These are phyloP conservation scores for Edolisoma coerulescens DNA, from an alignment of 2,113 vertebrate genomes.

Conservation along the genomic window DNA sequence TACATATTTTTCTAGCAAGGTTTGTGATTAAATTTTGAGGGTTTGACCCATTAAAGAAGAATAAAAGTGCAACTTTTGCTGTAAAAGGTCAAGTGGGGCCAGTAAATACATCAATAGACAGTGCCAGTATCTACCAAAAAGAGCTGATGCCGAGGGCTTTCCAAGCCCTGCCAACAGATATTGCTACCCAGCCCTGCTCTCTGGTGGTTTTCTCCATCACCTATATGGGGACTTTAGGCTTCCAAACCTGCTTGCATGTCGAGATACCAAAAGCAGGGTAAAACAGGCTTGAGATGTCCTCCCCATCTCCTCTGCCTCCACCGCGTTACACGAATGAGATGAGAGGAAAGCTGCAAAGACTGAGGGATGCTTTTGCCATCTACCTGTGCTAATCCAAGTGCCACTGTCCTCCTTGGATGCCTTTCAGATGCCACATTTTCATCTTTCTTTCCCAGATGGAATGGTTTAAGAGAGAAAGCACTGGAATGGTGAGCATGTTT, in stretches of 20 bases:
- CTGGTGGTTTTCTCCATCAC: not conserved
- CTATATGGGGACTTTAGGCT: not conserved
- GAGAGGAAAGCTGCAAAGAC: not conserved
- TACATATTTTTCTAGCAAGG: not conserved
- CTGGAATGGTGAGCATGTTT: not conserved
- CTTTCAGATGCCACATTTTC: not conserved
- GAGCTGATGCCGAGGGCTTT: not conserved
- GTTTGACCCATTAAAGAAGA: not conserved
- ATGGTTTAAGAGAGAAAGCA: not conserved
- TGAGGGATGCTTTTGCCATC: not conserved
- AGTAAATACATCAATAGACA: not conserved
- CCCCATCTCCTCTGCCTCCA: not conserved
- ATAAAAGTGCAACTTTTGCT: not conserved
- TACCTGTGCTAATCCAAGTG: not conserved
- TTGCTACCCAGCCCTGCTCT: not conserved
- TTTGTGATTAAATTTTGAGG: not conserved
- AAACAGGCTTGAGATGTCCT: not conserved
- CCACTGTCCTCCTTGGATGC: not conserved
- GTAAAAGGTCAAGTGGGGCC: not conserved
- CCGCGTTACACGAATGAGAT: rapidly evolving
- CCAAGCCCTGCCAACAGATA: not conserved
- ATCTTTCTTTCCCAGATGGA: not conserved
- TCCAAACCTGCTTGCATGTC: not conserved
- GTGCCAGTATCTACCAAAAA: not conserved
- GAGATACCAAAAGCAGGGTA: not conserved